Evolutionary conservation across 2,888 invertebrate genomes (phyloP), one percentile per base, ranked within the genome.

Genomic region (Chymomyza fuscimana): DNA sequence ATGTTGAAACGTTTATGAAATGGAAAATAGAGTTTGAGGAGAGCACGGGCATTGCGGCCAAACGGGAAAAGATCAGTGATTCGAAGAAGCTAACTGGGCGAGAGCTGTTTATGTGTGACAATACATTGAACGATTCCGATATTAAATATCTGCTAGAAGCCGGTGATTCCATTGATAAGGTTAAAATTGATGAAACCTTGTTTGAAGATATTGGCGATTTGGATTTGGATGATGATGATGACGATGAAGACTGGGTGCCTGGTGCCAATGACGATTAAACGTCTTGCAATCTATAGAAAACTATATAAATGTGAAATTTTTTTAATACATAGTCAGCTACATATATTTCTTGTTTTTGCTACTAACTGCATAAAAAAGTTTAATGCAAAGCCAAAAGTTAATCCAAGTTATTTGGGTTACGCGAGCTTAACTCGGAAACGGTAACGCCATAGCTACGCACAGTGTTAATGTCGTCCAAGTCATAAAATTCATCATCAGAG

Each of bases 1-100:
- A 97, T 3, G 97, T 99, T 1, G 99, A 99, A 92, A 95, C 97
- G 7, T 99, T 99, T 92, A 92, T 98, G 88, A 95, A 94, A 29
- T 99, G 99, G 99, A 97, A 98, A 90, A 94, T 95, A 70, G 94
- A 95, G 76, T 99, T 99, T 93, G 99, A 99, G 91, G 94, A 95
- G 46, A 98, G 99, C 90, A 95, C 96, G 92, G 96, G 96, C 56
- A 94, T 96, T 61, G 93, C 94, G 0, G 95, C 95, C 5, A 95
- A 94, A 89, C 93, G 94, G 69, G 96, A 96, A 88, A 94, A 94
- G 72, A 94, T 94, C 62, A 94, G 94, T 74, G 95, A 95, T 73
- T 94, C 94, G 51, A 96, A 95, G 87, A 98, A 98, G 92, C 92
- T 98, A 52, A 98, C 98, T 0, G 99, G 99, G 16, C 95, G 94